phyloP scores from a whole-genome alignment of 2,888 invertebrate species.

The Sphaerolaimus hirsutus region DNA sequence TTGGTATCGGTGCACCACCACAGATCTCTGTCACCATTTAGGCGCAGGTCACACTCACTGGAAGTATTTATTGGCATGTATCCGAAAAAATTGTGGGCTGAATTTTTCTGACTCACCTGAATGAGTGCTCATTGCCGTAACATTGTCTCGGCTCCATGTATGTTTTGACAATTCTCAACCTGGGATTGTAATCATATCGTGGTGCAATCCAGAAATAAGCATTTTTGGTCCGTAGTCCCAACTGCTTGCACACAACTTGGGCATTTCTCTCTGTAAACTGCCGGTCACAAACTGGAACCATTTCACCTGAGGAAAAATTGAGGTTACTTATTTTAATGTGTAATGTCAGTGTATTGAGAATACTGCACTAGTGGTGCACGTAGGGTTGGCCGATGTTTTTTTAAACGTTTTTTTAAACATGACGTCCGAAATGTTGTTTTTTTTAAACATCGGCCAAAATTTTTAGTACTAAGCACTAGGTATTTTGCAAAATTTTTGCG shows the following conservation, averaged over 20 bases:
- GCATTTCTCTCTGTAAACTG: constrained; percentile 87
- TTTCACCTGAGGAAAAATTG: constrained; percentile 44
- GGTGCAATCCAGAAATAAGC: constrained; percentile 62
- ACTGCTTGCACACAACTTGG: constrained; percentile 66
- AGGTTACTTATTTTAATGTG: too few relatives aligned
- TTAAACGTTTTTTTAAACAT: too few relatives aligned
- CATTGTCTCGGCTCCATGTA: constrained; percentile 74
- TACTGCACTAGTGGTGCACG: too few relatives aligned
- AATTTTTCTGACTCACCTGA: constrained; percentile 31
- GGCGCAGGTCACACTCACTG: constrained; percentile 37
- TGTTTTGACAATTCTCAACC: constrained; percentile 63
- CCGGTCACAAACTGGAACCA: constrained; percentile 84
- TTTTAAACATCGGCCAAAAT: too few relatives aligned
- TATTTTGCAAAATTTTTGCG: too few relatives aligned
- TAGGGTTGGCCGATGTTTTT: too few relatives aligned
- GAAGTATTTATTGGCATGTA: constrained; percentile 9
- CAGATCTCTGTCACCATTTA: constrained; percentile 47
- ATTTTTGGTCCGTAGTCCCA: constrained; percentile 66
- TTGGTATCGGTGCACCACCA: constrained; percentile 50
- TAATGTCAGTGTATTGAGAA: too few relatives aligned
- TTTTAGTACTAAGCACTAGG: too few relatives aligned
- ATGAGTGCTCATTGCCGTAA: constrained; percentile 40
- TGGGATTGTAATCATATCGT: constrained; percentile 64
- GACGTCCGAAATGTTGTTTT: too few relatives aligned
- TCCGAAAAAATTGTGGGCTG: not conserved